phyloP scores from a whole-genome alignment of 2,888 invertebrate species.

The Aphidoletes aphidimyza region DNA sequence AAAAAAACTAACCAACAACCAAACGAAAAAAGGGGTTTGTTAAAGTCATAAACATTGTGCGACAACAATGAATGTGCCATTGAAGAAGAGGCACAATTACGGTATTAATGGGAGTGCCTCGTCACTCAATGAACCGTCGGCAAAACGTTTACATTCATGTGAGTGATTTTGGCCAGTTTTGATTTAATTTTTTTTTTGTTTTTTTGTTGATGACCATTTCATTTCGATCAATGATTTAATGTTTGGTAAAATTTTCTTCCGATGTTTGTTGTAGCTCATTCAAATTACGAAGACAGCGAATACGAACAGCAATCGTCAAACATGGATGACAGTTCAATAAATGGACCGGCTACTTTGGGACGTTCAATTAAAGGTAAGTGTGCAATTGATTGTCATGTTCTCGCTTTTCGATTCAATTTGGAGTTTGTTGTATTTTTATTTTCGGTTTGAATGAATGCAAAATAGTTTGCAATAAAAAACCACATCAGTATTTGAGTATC shows the following conservation, averaged over 20 bases:
- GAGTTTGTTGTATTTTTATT: neutral
- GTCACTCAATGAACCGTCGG: neutral
- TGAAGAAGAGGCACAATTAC: constrained; percentile 44
- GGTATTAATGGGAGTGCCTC: neutral
- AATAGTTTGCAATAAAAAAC: neutral
- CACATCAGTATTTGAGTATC: neutral
- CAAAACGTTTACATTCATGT: constrained; percentile 41
- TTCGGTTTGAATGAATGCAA: neutral
- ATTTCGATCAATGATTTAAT: neutral
- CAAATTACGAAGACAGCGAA: constrained; percentile 27
- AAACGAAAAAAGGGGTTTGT: too few relatives aligned
- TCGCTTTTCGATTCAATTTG: neutral
- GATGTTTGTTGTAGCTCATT: neutral
- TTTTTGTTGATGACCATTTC: neutral
- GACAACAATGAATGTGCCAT: constrained; percentile 31
- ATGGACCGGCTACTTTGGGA: neutral
- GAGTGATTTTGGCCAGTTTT: neutral
- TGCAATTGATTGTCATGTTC: neutral
- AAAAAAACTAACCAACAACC: neutral
- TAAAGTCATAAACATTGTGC: neutral
- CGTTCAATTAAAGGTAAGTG: neutral
- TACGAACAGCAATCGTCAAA: neutral
- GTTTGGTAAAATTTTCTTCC: neutral
- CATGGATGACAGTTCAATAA: neutral
- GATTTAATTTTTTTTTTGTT: neutral